Evolutionary conservation across 2,888 invertebrate genomes (phyloP).

Genomic region (Sarcophaga carnaria): DNA sequence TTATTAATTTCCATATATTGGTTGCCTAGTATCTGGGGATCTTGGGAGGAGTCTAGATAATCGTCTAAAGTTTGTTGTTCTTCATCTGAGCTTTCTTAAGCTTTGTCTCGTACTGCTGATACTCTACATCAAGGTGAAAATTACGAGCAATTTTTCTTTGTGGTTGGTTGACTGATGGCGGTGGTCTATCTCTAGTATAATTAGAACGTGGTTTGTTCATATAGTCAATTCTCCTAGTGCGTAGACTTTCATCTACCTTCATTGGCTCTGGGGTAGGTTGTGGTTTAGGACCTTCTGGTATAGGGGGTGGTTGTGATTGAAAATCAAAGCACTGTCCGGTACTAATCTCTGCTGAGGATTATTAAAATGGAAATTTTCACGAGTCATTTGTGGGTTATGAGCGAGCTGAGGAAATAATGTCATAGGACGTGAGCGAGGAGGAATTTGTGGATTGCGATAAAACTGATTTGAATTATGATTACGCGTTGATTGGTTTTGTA

Average conservation of each 20-base stretch:
- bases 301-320: conserved; percentile 13
- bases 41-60: too few relatives aligned
- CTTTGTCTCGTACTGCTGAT: too few relatives aligned
- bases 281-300: conserved; percentile 16
- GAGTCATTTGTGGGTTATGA: conserved; percentile 28
- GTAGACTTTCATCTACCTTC: conserved; percentile 30
- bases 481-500: not conserved
- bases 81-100: too few relatives aligned
- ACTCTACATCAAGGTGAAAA: too few relatives aligned
- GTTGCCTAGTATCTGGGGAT: too few relatives aligned
- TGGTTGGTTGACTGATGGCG: conserved; percentile 32
- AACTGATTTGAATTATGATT: conserved; percentile 6
- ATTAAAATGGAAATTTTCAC: conserved; percentile 16
- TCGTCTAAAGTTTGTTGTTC: too few relatives aligned
- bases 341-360: not conserved
- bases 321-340: conserved; percentile 10
- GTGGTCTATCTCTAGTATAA: conserved; percentile 27
- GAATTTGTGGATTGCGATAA: conserved; percentile 18
- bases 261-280: conserved; percentile 18
- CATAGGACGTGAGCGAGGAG: conserved; percentile 22
- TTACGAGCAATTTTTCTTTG: not conserved
- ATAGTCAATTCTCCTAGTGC: conserved; percentile 34
- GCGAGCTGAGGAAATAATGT: conserved; percentile 29
- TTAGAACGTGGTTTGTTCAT: conserved; percentile 19
- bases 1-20: too few relatives aligned